Evolutionary conservation across 2,797 vertebrate genomes (phyloP), one percentile per base, ranked within the genome.

Genomic region (Oophaga sylvatica): DNA sequence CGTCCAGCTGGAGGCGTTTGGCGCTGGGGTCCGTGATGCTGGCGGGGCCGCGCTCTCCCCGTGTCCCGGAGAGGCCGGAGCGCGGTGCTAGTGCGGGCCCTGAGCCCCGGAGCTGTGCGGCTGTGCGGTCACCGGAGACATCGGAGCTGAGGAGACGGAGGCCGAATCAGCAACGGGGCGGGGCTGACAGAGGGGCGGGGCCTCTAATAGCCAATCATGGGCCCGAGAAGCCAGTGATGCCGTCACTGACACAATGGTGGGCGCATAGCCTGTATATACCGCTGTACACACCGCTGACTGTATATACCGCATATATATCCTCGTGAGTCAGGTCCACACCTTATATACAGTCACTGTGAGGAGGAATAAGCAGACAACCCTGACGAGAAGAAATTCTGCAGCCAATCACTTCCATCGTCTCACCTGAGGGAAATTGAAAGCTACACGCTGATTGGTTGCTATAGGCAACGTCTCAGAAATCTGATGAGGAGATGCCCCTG

Each of bases 11-110:
- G 87, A 90, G 91, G 87, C 89, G 90, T 89, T 90, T 89, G 91
- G 91, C 91, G 90, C 92, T 91, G 90, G 91, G 90, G 90, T 91
- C 91, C 91, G 91, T 93, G 92, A 91, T 87, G 86, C 45, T 73
- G 78, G 85, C 76, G 73, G 89, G 87, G 29, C 82, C 22, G 80
- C 60, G 78, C 78, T 80, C 62, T 75, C 56, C 82, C 68, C 26
- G 65, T 19, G 35, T 75, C 35, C 17, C 5, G 71, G 71, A 75
- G 71, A 75, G 71, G 35, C 71, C 71, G 35, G 71, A 16, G 9
- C 22, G 67, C 1, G 29, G 19, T 6, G 35, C 56, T 62, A 45
- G 31, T 19, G 13, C 48, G 19, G 81, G 53, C 56, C 68, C 82
- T 20, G 81, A 73, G 67, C 71, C 67, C 81, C 67, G 67, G 48